These are phyloP conservation scores for Sorex araneus DNA, from an alignment of 2,113 vertebrate genomes.

Conservation along the genomic window DNA sequence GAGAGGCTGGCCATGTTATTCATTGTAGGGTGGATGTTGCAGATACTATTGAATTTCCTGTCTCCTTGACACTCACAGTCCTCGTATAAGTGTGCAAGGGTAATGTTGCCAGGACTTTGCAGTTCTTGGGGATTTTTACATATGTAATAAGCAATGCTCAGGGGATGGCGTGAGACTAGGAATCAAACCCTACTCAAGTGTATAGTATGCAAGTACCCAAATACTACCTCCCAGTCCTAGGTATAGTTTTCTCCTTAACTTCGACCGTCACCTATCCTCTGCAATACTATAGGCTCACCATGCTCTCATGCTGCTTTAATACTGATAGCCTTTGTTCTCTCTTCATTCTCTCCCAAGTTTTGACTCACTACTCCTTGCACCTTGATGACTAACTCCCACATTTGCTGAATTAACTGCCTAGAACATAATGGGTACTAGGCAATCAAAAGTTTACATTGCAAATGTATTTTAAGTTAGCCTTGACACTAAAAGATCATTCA, in stretches of 20 bases:
- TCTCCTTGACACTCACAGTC: not conserved
- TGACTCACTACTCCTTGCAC: not conserved
- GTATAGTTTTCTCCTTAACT: not conserved
- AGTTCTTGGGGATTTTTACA: too few relatives aligned
- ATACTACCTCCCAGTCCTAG: too few relatives aligned
- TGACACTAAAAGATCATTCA: not conserved
- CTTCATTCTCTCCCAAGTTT: not conserved
- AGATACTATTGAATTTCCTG: not conserved
- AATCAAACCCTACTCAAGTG: too few relatives aligned
- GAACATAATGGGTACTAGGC: not conserved
- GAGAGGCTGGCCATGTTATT: not conserved
- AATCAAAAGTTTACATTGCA: not conserved
- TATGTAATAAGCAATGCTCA: too few relatives aligned
- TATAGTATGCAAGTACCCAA: too few relatives aligned
- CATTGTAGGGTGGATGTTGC: not conserved
- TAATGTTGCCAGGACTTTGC: too few relatives aligned
- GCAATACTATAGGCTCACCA: not conserved
- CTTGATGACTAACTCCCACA: not conserved
- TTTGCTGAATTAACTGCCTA: not conserved
- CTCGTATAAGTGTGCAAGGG: not conserved
- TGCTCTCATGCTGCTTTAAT: not conserved
- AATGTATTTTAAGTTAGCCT: not conserved
- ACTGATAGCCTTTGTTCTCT: too few relatives aligned
- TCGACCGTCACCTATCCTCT: too few relatives aligned
- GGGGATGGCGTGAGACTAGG: too few relatives aligned